phyloP scores from a whole-genome alignment of 2,113 vertebrate species.

The Actenoides lindsayi region DNA sequence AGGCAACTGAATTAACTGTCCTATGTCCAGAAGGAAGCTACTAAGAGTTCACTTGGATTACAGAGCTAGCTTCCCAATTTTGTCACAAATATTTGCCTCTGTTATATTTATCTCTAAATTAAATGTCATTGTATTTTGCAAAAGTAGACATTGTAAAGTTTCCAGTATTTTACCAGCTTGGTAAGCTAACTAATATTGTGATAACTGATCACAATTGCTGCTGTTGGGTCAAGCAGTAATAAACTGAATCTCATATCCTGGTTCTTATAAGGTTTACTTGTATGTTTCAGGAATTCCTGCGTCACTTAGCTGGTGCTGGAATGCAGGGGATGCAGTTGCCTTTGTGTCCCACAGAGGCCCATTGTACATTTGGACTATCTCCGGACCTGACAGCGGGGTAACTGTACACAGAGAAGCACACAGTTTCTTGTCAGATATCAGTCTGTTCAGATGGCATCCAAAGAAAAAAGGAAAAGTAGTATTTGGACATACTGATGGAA shows the following conservation, averaged over 20 bases:
- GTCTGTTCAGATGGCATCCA: conserved; percentile 93
- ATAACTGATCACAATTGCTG: neutral
- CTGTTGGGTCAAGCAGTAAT: neutral
- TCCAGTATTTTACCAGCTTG: neutral
- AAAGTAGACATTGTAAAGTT: neutral
- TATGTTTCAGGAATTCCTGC: conserved; percentile 84
- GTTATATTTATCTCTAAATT: neutral
- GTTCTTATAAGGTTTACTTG: neutral
- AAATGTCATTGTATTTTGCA: neutral
- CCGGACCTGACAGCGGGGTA: conserved; percentile 84
- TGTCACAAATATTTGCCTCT: neutral
- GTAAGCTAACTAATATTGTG: neutral
- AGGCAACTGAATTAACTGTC: neutral
- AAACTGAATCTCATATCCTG: neutral
- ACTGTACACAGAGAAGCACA: conserved; percentile 92
- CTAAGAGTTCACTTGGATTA: neutral
- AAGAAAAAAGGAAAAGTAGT: conserved; percentile 90
- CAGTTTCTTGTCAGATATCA: conserved; percentile 93
- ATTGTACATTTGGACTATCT: conserved; percentile 89
- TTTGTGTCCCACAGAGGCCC: conserved; percentile 94
- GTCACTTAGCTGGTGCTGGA: conserved; percentile 95
- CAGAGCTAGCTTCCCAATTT: neutral
- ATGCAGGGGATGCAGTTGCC: conserved; percentile 82
- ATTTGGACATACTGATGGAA: conserved; percentile 95
- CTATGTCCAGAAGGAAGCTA: neutral